Evolutionary conservation across 1,140 invertebrate species (phyloP).

Genomic region (Chymomyza costata): DNA sequence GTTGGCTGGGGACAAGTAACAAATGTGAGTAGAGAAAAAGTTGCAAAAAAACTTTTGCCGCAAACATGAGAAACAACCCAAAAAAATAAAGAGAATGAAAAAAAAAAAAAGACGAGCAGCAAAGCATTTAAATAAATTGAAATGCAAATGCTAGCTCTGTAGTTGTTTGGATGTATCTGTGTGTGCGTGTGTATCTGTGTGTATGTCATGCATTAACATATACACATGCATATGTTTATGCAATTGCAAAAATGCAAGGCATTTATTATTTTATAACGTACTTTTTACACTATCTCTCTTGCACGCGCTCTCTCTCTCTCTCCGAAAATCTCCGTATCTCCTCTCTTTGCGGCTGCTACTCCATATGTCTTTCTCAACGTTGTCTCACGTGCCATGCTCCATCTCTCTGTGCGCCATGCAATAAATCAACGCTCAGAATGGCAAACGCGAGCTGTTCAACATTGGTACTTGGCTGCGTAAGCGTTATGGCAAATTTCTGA

Average conservation of each 20-base stretch:
- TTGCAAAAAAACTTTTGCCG: constrained; percentile 51
- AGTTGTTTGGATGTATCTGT: background rate
- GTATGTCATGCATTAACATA: constrained; percentile 58
- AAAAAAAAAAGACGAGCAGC: constrained; percentile 18
- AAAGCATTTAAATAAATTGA: constrained; percentile 72
- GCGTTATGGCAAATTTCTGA: constrained; percentile 80
- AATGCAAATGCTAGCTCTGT: constrained; percentile 60
- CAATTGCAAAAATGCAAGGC: constrained; percentile 71
- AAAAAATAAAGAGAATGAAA: constrained; percentile 16
- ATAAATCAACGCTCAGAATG: constrained; percentile 77
- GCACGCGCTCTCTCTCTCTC: background rate
- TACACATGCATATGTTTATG: constrained; percentile 71
- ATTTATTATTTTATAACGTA: constrained; percentile 70
- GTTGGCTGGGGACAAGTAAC: constrained; percentile 88
- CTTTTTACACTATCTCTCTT: background rate
- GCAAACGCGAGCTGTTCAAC: constrained; percentile 80
- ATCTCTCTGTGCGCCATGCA: constrained; percentile 33
- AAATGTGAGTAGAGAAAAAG: constrained; percentile 79
- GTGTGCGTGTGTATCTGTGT: constrained; percentile 1
- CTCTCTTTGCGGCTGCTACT: constrained; percentile 22
- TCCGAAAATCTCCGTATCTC: constrained; percentile 16
- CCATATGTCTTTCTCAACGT: constrained; percentile 15
- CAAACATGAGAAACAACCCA: constrained; percentile 10
- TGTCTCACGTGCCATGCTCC: constrained; percentile 60
- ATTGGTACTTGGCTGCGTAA: constrained; percentile 80